Conservation (phyloP, 1,140 invertebrate genomes). For the Pachyrhynchus sulphureomaculatus region DNA sequence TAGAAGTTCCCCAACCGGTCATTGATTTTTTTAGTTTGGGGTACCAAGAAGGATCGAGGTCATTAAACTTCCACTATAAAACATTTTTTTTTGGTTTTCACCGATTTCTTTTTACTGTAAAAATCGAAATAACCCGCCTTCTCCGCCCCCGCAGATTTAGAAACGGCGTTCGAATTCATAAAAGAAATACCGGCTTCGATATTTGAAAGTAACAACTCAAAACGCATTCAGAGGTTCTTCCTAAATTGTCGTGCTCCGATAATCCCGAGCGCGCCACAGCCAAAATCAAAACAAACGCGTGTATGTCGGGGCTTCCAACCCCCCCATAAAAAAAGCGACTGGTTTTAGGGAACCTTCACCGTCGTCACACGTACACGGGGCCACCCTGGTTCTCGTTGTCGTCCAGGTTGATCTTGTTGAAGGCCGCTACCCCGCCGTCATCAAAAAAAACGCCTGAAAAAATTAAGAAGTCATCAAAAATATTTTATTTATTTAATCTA, state of each 20-base stretch:
- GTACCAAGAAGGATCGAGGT: no score
- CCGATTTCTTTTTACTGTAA: no score
- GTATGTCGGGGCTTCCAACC: constrained; percentile 32
- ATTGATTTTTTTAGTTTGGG: no score
- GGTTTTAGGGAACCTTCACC: background rate
- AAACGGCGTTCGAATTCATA: no score
- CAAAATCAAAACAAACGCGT: constrained; percentile 3
- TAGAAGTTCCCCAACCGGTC: no score
- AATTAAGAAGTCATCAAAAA: background rate
- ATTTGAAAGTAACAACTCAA: no score
- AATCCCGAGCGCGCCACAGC: background rate
- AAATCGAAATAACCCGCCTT: no score
- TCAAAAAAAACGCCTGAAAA: constrained; percentile 86
- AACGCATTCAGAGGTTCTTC: background rate
- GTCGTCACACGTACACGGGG: constrained; percentile 75
- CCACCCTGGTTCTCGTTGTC: constrained; percentile 83
- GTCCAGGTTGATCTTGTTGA: constrained; percentile 80
- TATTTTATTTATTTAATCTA: background rate
- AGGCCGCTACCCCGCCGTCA: constrained; percentile 70
- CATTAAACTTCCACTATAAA: no score
- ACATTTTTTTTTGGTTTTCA: no score
- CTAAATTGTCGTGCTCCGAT: background rate
- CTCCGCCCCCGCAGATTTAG: no score
- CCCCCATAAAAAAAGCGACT: background rate
- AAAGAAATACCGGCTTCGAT: no score